These are phyloP conservation scores for Punctoribates punctum DNA, from an alignment of 2,888 invertebrate species.

Conservation along the genomic window DNA sequence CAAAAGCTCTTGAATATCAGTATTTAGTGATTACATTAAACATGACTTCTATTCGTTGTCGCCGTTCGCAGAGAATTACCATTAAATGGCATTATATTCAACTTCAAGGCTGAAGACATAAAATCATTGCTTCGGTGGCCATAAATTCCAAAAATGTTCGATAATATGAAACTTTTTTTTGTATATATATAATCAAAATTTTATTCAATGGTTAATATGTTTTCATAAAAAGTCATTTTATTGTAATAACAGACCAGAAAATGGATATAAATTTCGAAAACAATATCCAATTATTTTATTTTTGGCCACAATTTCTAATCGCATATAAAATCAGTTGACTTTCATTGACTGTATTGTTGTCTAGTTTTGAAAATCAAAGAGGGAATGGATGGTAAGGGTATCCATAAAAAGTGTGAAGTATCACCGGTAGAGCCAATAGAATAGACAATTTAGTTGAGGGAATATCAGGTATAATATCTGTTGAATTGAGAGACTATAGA, in stretches of 20 bases:
- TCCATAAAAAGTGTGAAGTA: slow-evolving; percentile 27
- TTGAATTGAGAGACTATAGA: background rate
- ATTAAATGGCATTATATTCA: slow-evolving; percentile 34
- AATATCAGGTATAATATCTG: slow-evolving; percentile 11
- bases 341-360: slow-evolving; percentile 11
- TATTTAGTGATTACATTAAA: slow-evolving; percentile 24
- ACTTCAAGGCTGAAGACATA: slow-evolving; percentile 35
- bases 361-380: background rate
- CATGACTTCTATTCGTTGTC: slow-evolving; percentile 9
- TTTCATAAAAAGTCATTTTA: no score
- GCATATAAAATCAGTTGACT: slow-evolving; percentile 22
- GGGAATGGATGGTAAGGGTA: background rate
- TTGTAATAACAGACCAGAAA: background rate
- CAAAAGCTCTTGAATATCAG: slow-evolving; percentile 8
- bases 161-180: no score
- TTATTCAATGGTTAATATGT: background rate
- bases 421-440: background rate
- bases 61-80: background rate
- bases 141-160: background rate
- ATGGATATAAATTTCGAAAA: background rate
- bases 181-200: background rate
- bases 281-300: slow-evolving; percentile 32
- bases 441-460: background rate
- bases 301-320: background rate
- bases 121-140: slow-evolving; percentile 16